These are phyloP conservation scores for Hydraecia micacea DNA, from an alignment of 2,888 invertebrate genomes.

Conservation along the genomic window DNA sequence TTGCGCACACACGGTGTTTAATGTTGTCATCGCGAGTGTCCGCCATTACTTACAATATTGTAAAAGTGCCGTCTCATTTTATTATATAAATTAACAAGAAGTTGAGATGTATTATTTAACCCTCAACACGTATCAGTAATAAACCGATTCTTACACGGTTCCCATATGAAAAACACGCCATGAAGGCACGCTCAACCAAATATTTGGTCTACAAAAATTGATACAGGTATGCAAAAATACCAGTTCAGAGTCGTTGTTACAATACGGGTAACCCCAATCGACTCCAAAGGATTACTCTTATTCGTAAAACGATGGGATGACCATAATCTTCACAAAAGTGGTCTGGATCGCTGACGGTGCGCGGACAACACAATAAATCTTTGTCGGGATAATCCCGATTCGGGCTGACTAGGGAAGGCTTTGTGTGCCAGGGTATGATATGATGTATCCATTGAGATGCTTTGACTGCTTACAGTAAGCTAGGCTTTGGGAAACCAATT, in stretches of 20 bases:
- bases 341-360: slow-evolving; percentile 66
- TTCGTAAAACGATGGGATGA: slow-evolving; percentile 62
- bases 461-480: slow-evolving; percentile 55
- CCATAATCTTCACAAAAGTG: slow-evolving; percentile 75
- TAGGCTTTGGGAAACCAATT: slow-evolving; percentile 50
- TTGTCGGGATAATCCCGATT: slow-evolving; percentile 75
- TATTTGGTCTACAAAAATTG: slow-evolving; percentile 16
- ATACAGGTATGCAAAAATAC: slow-evolving; percentile 33
- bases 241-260: slow-evolving; percentile 40
- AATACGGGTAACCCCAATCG: slow-evolving; percentile 60
- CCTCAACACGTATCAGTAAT: not conserved
- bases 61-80: too few species aligned
- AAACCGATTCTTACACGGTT: not conserved
- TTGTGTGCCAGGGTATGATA: slow-evolving; percentile 67
- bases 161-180: not conserved
- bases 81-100: too few species aligned
- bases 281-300: slow-evolving; percentile 59
- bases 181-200: not conserved
- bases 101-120: too few species aligned
- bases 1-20: too few species aligned
- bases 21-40: too few species aligned
- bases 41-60: too few species aligned
- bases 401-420: slow-evolving; percentile 68
- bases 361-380: slow-evolving; percentile 78
- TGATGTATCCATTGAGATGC: slow-evolving; percentile 63